Conservation (phyloP, 2,113 vertebrate genomes). For the Heliornis fulica region DNA sequence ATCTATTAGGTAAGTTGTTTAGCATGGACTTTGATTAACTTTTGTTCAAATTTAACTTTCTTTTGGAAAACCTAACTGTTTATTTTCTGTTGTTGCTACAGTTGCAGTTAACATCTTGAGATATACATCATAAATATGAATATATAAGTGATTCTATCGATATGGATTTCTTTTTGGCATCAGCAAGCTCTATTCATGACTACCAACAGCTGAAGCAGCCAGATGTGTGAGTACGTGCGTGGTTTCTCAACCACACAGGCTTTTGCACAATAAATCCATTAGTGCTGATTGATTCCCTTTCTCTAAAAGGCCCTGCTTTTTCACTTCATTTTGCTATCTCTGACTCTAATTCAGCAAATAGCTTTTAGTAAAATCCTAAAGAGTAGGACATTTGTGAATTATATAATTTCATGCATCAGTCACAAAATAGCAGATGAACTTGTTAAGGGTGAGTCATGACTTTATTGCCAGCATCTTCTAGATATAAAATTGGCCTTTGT, state of each 20-base stretch:
- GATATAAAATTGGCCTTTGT: neutral
- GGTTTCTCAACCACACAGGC: neutral
- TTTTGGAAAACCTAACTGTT: neutral
- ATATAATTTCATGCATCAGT: constrained; percentile 18
- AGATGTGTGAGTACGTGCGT: neutral
- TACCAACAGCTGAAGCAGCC: constrained; percentile 29
- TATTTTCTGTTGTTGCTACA: neutral
- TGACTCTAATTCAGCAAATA: neutral
- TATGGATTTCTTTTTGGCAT: neutral
- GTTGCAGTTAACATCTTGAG: neutral
- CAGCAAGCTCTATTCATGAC: neutral
- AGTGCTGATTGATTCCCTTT: constrained; percentile 7
- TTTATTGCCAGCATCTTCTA: constrained; percentile 1
- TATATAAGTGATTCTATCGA: neutral
- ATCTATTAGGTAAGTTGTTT: neutral
- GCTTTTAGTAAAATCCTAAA: constrained; percentile 12
- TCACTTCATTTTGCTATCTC: neutral
- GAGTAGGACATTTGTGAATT: neutral
- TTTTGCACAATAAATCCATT: constrained; percentile 43
- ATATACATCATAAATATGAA: neutral
- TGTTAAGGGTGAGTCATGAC: constrained; percentile 24
- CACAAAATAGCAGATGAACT: neutral
- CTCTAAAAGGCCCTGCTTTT: constrained; percentile 16
- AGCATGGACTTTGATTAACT: neutral
- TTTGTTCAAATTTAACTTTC: neutral